Base-by-base conservation (phyloP, 1,140 invertebrate species). In the Sycobia sp. region DNA sequence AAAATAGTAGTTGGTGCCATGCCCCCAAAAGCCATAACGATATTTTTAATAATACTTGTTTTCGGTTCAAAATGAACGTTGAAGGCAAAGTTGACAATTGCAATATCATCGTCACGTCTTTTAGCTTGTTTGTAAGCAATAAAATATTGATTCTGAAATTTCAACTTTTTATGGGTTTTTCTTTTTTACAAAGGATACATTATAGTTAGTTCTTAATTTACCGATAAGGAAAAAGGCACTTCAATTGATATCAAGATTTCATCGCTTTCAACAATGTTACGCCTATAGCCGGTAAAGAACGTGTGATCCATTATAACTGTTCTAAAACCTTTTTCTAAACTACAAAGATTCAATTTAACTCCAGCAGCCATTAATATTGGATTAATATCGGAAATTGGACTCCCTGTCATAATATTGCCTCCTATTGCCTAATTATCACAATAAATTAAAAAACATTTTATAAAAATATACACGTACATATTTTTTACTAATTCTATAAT, bases 361-460 rank as follows among this genome's bases (percentile, higher is more conserved):
- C 84, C 83, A 47, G 88, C 87, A 13, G 94, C 92, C 85, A 96
- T 89, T 62, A 96, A 88, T 65, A 98, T 87, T 16, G 95, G 95
- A 82, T 95, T 95, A 71, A 98, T 84, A 82, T 98, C 96, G 8
- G 95, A 97, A 73, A 98, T 97, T 0, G 96, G 95, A 81, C 94
- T 96, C 20, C 94, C 93, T 0, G 95, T 97, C 82, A 96, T 90
- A 53, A 97, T 94, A 79, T 97, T 97, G n/a, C 95, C 94, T 43
- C 91, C 94, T 18, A 97, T 77, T 32, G 91, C 88, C 78, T 89
- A 67, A 44, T 4, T 23, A 25, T 36, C 32, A 1, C n/a, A n/a
- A n/a, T n/a, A n/a, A n/a, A n/a, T n/a, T n/a, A n/a, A n/a, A 43
- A 34, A 18, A 25, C 11, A 36, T 59, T 14, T 25, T 23, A 23